A percentile compares a stretch with the other conserved stretches of the same genome.
phyloP scores from a whole-genome alignment of 1,140 invertebrate species.

The Steinernema khuongi region DNA sequence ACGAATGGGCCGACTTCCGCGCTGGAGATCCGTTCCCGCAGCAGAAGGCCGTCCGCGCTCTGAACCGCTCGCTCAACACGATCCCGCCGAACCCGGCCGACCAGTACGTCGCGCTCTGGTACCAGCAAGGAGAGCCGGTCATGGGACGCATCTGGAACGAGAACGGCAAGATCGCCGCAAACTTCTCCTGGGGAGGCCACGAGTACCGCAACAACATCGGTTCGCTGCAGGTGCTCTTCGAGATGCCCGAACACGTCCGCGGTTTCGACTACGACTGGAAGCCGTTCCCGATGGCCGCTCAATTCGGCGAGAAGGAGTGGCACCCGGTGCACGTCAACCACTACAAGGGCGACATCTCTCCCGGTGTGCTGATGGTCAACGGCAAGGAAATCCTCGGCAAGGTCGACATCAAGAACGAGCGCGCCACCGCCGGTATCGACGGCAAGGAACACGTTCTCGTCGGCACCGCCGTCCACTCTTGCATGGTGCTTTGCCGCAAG shows the following conservation, averaged over 20 bases:
- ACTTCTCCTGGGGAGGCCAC: constrained; percentile 33
- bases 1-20: constrained; percentile 45
- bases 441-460: constrained; percentile 36
- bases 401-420: constrained; percentile 44
- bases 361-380: constrained; percentile 34
- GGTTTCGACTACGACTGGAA: constrained; percentile 50
- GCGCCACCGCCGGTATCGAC: constrained; percentile 18
- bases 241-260: constrained; percentile 44
- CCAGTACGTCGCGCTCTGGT: constrained; percentile 50
- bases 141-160: constrained; percentile 49
- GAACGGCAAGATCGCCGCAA: constrained; percentile 42
- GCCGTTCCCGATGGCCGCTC: constrained; percentile 41
- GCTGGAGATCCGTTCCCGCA: constrained; percentile 38
- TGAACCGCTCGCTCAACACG: constrained; percentile 28
- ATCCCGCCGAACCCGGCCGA: constrained; percentile 37
- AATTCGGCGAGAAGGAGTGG: constrained; percentile 42
- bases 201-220: constrained; percentile 44
- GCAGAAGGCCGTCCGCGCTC: too few relatives aligned
- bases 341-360: constrained; percentile 44
- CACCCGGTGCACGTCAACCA: constrained; percentile 44
- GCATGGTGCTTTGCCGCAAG: constrained; percentile 42
- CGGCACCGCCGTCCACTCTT: constrained; percentile 28
- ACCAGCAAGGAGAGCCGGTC: constrained; percentile 45
- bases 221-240: constrained; percentile 43
- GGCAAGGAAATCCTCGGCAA: constrained; percentile 48